A percentile compares a stretch with the other conserved stretches of the same genome.
These are phyloP conservation scores for Coecobrya sp. DNA, from an alignment of 2,888 invertebrate genomes.

Conservation along the genomic window DNA sequence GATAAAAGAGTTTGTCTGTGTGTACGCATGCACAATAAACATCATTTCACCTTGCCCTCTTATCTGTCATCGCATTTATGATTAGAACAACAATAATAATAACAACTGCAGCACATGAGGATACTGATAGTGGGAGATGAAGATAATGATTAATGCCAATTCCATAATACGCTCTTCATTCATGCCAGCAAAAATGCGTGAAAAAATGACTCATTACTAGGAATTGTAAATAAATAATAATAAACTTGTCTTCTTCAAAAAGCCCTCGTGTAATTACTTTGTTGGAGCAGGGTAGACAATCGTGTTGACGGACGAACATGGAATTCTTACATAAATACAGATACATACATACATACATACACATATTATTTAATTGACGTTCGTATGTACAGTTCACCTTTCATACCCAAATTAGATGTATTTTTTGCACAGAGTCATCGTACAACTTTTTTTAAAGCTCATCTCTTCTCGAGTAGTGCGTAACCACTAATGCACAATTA, in stretches of 20 bases:
- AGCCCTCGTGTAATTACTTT: background rate
- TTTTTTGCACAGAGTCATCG: background rate
- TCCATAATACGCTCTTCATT: slow-evolving; percentile 1
- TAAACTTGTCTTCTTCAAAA: background rate
- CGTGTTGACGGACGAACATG: background rate
- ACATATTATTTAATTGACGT: too few species aligned
- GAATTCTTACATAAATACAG: background rate
- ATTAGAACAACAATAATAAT: slow-evolving; percentile 58
- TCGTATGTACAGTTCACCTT: too few species aligned
- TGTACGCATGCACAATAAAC: background rate
- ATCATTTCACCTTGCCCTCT: slow-evolving; percentile 80
- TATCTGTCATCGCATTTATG: slow-evolving; percentile 76
- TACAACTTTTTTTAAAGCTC: background rate
- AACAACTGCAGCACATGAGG: slow-evolving; percentile 16
- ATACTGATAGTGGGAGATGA: slow-evolving; percentile 38
- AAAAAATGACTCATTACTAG: background rate
- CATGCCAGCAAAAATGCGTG: background rate
- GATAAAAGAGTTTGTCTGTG: slow-evolving; percentile 10
- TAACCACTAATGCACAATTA: background rate
- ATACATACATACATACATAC: background rate
- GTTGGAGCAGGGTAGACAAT: background rate
- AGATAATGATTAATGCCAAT: background rate
- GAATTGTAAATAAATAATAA: background rate
- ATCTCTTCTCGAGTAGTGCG: background rate
- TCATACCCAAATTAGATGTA: too few species aligned